Evolutionary conservation across 2,113 vertebrate species (phyloP).

Genomic region (Myotis lucifugus): DNA sequence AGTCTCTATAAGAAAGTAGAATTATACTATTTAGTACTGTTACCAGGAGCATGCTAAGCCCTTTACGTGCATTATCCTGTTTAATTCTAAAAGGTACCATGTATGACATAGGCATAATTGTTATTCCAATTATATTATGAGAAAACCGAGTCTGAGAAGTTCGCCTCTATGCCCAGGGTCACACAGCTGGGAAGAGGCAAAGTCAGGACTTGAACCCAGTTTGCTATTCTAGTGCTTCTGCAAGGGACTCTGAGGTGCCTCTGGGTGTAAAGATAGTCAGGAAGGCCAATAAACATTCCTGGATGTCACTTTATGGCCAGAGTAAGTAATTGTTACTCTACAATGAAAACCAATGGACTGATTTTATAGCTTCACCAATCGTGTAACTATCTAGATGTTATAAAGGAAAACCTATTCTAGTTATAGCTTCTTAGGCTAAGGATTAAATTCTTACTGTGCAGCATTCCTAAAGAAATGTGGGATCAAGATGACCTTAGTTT

Average conservation of each 20-base stretch:
- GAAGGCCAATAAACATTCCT: fast-evolving
- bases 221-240: background rate
- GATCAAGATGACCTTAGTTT: background rate
- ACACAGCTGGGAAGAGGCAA: background rate
- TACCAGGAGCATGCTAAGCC: background rate
- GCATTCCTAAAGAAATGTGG: background rate
- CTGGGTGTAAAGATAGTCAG: background rate
- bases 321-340: background rate
- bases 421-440: background rate
- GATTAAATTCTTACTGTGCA: background rate
- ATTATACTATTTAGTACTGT: background rate
- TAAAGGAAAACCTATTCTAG: background rate
- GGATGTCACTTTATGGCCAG: background rate
- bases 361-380: background rate
- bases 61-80: background rate
- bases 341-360: background rate
- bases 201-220: background rate
- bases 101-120: background rate
- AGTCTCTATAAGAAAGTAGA: background rate
- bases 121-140: background rate
- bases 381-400: background rate
- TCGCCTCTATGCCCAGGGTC: fast-evolving
- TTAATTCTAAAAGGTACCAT: background rate
- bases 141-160: background rate
- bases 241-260: background rate